Percentiles rank a stretch among this genome's conserved stretches.
Conservation (phyloP, 2,888 invertebrate species). For the Amphipyra berbera region DNA sequence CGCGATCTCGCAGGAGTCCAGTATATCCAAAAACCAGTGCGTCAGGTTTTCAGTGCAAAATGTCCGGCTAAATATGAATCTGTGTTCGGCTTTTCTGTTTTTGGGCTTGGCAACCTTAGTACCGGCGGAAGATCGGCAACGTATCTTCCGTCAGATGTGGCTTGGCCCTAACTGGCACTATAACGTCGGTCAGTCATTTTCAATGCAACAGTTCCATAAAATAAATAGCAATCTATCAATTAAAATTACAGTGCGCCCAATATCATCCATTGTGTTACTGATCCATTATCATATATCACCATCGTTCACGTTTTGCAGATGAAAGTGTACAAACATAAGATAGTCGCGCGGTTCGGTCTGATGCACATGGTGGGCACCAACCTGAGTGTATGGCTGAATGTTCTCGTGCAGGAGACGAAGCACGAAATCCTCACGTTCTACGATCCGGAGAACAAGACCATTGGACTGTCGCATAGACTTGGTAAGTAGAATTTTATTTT, state of each 20-base stretch:
- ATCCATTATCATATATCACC: slow-evolving; percentile 33
- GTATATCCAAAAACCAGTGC: too few species aligned
- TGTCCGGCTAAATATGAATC: too few species aligned
- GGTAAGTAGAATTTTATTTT: slow-evolving; percentile 82
- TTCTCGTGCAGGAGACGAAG: slow-evolving; percentile 98
- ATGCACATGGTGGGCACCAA: slow-evolving; percentile 99
- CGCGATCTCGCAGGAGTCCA: too few species aligned
- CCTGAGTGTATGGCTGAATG: slow-evolving; percentile 98
- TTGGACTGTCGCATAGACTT: slow-evolving; percentile 94
- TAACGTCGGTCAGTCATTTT: slow-evolving; percentile 18
- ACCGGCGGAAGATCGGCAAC: too few species aligned
- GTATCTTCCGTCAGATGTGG: too few species aligned
- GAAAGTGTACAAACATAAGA: slow-evolving; percentile 96
- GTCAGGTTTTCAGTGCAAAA: too few species aligned
- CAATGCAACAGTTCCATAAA: slow-evolving; percentile 8
- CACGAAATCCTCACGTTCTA: slow-evolving; percentile 98
- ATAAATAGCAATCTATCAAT: slow-evolving; percentile 32
- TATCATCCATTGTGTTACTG: slow-evolving; percentile 14
- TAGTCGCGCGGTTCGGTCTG: slow-evolving; percentile 97
- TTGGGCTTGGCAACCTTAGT: too few species aligned
- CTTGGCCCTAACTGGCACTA: not conserved
- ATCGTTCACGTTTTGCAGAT: slow-evolving; percentile 90
- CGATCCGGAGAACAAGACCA: slow-evolving; percentile 95
- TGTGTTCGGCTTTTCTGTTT: too few species aligned
- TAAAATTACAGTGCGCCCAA: slow-evolving; percentile 31